Evolutionary conservation across 1,140 invertebrate species (phyloP), one percentile per base, ranked within the genome.

Genomic region (Watersipora subatra): DNA sequence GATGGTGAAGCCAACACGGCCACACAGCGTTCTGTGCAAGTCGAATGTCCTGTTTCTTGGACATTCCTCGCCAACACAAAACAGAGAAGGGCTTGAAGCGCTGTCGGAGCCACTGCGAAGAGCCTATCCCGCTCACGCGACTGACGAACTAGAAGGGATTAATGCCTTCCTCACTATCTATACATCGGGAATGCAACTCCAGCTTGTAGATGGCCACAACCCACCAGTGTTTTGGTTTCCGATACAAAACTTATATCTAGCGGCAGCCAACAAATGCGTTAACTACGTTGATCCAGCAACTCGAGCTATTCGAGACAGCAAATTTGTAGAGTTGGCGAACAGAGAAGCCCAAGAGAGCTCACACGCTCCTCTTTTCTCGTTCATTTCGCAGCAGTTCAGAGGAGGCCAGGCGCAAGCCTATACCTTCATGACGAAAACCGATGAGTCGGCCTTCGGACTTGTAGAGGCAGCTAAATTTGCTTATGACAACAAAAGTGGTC

Each of bases 31-130:
- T 0, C 61, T 77, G 66, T 64, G 66, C 7, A 68, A 67, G 70
- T 97, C 93, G 80, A 86, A 95, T 63, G 96, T 99, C 19, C 84
- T 99, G 57, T 99, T 98, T 79, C 84, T 99, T 69, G 96, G 96
- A 46, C 95, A 91, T 69, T 89, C 94, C 0, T 94, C 99, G 66
- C 96, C 96, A 2, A 90, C 96, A 71, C 89, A 96, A 73, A 97
- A 94, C 70, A 97, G 97, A 76, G 93, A 97, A 75, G 96, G 96
- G 22, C 83, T 99, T 20, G 76, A 81, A 75, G 95, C 95, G 19
- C 94, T 99, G 64, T 96, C 99, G 80, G 92, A 97, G 76, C 96
- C 96, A 0, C 77, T 99, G 66, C 85, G 90, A 68, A 93, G 97
- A 73, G 81, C 97, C n/a, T 99, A 98, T 76, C 72, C 72, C 0